Base-by-base conservation (phyloP, 2,113 vertebrate genomes). In the Saiga tatarica region DNA sequence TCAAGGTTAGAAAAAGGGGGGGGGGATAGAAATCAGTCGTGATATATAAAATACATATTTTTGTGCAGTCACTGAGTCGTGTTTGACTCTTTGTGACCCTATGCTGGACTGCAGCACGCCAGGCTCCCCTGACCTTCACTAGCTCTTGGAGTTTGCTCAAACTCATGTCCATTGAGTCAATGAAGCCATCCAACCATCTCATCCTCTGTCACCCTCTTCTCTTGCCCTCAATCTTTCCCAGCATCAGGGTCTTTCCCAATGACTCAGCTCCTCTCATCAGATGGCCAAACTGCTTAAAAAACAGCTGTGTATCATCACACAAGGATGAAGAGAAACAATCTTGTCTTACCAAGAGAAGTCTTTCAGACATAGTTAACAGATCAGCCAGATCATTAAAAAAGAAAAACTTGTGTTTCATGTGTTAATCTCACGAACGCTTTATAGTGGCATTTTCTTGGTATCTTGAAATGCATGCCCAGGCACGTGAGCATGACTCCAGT, bases 1-100 rank as follows among this genome's bases (percentile, higher is more conserved):
- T 89, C 53, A 55, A 71, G 64, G 53, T 89, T 79, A 94, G 96
- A 86, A 96, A 50, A n/a, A n/a, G n/a, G n/a, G n/a, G n/a, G n/a
- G n/a, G 39, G 39, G 59, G 62, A 47, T 50, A 45, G 17, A 79
- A 78, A 71, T 57, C 81, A 3, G 36, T 74, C 92, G 16, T 79
- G 60, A 95, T 59, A 85, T 10, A 82, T 17, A 21, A 93, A 93
- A 10, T 88, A 47, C 21, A 92, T 71, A 76, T 26, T 76, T 42
- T 42, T 42, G 39, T 42, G 42, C 71, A 76, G 71, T 76, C 0
- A 0, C 71, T 42, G 42, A 42, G 23, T 76, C 0, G 1, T 26
- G 39, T 42, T 42, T 76, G 71, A 42, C 39, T 26, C 11, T 71
- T 23, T 76, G 36, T 4, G 12, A 26, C 21, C 23, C 21, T 42